Evolutionary conservation across 2,888 invertebrate species (phyloP), one percentile per base, ranked within the genome.

Genomic region (Lasioglossum morio): DNA sequence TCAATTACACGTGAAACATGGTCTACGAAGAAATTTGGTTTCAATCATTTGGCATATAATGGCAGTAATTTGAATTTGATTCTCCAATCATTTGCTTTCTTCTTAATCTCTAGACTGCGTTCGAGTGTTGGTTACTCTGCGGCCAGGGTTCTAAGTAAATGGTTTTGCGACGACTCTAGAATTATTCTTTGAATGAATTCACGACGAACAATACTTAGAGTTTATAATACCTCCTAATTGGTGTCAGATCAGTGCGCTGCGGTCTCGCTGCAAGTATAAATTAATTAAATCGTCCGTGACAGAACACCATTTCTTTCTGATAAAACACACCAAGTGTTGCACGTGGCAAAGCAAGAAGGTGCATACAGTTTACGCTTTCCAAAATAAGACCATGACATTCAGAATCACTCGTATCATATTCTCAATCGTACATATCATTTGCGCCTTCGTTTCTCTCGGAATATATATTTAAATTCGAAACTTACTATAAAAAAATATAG

Each of bases 221-320:
- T 92, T 92, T 91, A 94, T 94, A 93, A 94, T 93, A 93, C 92
- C 92, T 94, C 94, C 94, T 94, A 94, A 92, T 87, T 90, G 94
- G 92, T 94, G 94, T 93, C 92, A 92, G 94, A 95, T 95, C 95
- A 95, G 93, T 95, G 95, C 90, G 95, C 95, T 92, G 95, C 94
- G 90, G 95, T 95, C 92, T 95, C 95, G 91, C 95, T 95, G 95
- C 86, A 94, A 94, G 92, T 94, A 94, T 93, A 95, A 94, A 93
- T 90, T 69, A 85, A 89, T 93, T 90, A 91, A 85, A 91, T 93
- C 92, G 90, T 0, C 91, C 92, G 91, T 89, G 85, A 90, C 87
- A 87, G 91, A 72, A 82, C 82, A 86, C 78, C 14, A n/a, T 81
- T 57, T 57, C 43, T n/a, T 77, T 86, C 63, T 82, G 72, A 80